phyloP scores from a whole-genome alignment of 2,888 invertebrate species.

The Drosophila colorata region DNA sequence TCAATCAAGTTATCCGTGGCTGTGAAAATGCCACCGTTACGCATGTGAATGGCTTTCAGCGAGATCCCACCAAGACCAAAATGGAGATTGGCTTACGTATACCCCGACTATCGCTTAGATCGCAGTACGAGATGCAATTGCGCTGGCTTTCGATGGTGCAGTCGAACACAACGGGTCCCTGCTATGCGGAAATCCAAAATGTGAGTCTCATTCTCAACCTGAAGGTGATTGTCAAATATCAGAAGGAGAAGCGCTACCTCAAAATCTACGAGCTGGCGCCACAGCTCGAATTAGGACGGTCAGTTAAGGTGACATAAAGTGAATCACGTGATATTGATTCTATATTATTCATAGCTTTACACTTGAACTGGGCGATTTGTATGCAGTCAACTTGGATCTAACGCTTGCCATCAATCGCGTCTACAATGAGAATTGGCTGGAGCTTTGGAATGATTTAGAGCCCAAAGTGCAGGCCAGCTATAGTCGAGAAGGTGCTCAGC shows the following conservation, averaged over 20 bases:
- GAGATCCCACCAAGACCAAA: constrained; percentile 30
- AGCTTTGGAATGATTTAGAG: constrained; percentile 45
- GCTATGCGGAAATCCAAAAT: constrained; percentile 29
- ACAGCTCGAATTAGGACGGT: constrained; percentile 16
- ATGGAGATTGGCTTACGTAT: constrained; percentile 20
- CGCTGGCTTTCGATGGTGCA: constrained; percentile 17
- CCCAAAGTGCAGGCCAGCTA: neutral
- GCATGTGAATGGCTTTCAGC: constrained; percentile 34
- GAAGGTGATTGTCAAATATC: constrained; percentile 25
- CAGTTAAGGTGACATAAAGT: neutral
- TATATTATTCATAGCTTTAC: constrained; percentile 5
- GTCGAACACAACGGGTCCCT: constrained; percentile 22
- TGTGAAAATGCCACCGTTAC: constrained; percentile 38
- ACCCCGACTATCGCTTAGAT: constrained; percentile 16
- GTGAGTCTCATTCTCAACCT: constrained; percentile 14
- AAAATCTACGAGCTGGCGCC: constrained; percentile 21
- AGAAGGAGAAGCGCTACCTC: constrained; percentile 32
- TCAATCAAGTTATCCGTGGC: constrained; percentile 18
- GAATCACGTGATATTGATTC: neutral
- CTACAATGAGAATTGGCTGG: constrained; percentile 42
- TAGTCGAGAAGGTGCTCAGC: constrained; percentile 1
- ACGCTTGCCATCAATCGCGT: constrained; percentile 21
- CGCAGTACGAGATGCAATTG: constrained; percentile 26
- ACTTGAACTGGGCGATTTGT: constrained; percentile 20
- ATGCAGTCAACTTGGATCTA: constrained; percentile 29